Conservation (phyloP, 2,113 vertebrate species). For the Labeo rohita region DNA sequence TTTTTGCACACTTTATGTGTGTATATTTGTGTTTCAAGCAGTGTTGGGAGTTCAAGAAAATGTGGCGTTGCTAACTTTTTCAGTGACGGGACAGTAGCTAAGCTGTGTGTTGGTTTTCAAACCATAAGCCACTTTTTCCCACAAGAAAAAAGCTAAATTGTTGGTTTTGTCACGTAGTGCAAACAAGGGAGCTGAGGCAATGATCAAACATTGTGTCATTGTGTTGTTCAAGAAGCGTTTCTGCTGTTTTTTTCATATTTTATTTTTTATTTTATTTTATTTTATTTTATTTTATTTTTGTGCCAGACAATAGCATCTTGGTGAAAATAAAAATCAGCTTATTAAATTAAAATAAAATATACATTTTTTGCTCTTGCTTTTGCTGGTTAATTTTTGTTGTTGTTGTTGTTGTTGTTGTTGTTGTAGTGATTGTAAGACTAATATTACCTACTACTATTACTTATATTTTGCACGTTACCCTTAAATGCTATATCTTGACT, state of each 20-base stretch:
- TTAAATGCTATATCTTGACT: neutral
- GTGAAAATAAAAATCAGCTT: neutral
- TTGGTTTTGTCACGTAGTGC: neutral
- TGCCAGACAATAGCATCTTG: no score
- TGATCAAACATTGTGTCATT: neutral
- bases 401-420: no score
- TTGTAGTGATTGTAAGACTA: neutral
- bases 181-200: neutral
- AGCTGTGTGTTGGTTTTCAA: neutral
- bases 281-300: no score
- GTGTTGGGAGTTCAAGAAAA: neutral
- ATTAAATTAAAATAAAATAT: no score
- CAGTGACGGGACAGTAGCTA: neutral
- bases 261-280: no score
- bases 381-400: no score
- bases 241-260: neutral
- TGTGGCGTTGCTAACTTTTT: neutral
- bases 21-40: neutral
- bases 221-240: neutral
- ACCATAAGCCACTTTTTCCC: neutral
- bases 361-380: no score
- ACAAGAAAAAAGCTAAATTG: neutral
- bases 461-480: neutral
- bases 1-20: neutral
- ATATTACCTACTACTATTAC: neutral